These are phyloP conservation scores for Hoplostethus atlanticus DNA, from an alignment of 2,797 vertebrate species.

Conservation along the genomic window DNA sequence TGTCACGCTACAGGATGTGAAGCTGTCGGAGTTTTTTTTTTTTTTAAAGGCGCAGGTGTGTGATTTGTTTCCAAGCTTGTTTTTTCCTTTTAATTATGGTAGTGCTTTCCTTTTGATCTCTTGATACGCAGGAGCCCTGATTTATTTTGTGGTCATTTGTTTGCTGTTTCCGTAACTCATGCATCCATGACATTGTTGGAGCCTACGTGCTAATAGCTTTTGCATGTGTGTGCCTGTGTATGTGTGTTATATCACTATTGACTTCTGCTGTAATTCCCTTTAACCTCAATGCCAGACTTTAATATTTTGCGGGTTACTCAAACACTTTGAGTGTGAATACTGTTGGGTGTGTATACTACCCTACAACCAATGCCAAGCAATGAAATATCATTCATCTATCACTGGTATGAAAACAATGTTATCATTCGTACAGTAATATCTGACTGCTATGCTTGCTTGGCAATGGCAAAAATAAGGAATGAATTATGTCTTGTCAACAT, in stretches of 20 bases:
- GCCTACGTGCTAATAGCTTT: slow-evolving; percentile 15
- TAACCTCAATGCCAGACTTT: not conserved
- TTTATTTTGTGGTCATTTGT: slow-evolving; percentile 35
- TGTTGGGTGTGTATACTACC: not conserved
- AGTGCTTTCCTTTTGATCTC: slow-evolving; percentile 28
- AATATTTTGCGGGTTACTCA: not conserved
- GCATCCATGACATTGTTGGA: not conserved
- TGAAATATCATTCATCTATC: slow-evolving; percentile 41
- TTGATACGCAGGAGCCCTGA: slow-evolving; percentile 14
- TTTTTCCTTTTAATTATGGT: slow-evolving; percentile 50
- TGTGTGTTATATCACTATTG: slow-evolving; percentile 20
- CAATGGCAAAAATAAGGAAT: not conserved
- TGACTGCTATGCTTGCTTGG: slow-evolving; percentile 15
- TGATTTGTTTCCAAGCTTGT: slow-evolving; percentile 46
- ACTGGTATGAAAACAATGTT: slow-evolving; percentile 24
- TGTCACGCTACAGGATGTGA: slow-evolving; percentile 46
- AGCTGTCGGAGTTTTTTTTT: slow-evolving; percentile 58
- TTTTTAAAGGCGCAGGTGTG: slow-evolving; percentile 54
- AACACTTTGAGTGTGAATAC: not conserved
- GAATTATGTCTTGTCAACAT: slow-evolving; percentile 20
- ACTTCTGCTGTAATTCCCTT: slow-evolving; percentile 15
- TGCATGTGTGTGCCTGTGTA: slow-evolving; percentile 13
- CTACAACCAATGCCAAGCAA: slow-evolving; percentile 29
- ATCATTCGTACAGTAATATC: slow-evolving; percentile 23
- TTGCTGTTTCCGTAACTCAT: slow-evolving; percentile 14